Percentiles rank a stretch among this genome's conserved stretches.
phyloP scores from a whole-genome alignment of 2,797 vertebrate species.

The Mus spretus region DNA sequence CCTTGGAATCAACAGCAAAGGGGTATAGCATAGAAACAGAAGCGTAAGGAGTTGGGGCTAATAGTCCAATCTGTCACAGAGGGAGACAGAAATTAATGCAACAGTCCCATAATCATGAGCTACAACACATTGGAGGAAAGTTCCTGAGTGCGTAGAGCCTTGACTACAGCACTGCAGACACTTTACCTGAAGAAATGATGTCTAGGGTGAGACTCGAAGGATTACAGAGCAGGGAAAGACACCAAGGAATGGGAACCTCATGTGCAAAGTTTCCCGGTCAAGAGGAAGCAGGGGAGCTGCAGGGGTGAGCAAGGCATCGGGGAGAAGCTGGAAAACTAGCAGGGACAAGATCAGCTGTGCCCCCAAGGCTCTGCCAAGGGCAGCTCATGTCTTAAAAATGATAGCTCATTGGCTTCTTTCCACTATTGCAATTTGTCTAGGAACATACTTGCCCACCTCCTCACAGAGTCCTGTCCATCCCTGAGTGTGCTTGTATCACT shows the following conservation, averaged over 20 bases:
- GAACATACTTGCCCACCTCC: background rate
- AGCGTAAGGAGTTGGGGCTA: background rate
- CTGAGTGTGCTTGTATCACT: background rate
- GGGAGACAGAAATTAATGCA: background rate
- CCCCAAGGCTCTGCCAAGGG: background rate
- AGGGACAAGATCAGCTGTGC: background rate
- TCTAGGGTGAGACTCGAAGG: background rate
- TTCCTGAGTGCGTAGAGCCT: background rate
- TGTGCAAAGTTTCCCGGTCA: rapidly evolving
- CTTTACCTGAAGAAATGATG: background rate
- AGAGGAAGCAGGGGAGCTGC: background rate
- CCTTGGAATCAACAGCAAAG: background rate
- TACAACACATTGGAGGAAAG: background rate
- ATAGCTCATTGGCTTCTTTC: background rate
- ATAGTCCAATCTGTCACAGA: background rate
- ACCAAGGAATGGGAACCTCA: background rate
- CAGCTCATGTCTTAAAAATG: background rate
- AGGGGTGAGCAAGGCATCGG: background rate
- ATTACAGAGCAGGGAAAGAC: background rate
- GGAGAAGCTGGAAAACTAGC: background rate
- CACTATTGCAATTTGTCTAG: background rate
- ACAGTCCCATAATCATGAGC: background rate
- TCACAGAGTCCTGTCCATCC: background rate
- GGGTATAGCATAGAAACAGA: background rate
- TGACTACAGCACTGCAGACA: background rate